Evolutionary conservation across 2,797 vertebrate genomes (phyloP), one percentile per base, ranked within the genome.

Genomic region (Gobionotothen gibberifrons): DNA sequence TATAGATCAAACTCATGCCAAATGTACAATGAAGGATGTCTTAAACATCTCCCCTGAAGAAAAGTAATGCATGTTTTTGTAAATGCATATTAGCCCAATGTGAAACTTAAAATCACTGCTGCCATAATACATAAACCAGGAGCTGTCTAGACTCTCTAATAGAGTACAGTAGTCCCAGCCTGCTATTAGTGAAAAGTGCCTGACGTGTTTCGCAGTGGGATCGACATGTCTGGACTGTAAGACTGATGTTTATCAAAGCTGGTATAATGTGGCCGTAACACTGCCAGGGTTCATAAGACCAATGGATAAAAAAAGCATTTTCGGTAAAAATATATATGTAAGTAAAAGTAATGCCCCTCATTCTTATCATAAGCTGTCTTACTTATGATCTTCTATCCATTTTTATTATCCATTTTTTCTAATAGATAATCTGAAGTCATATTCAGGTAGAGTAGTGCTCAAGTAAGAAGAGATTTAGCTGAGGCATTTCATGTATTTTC

Each of bases 161-260:
- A 36, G 32, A 36, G 58, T 42, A 47, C 40, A 48, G 64, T 54
- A 49, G 65, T 53, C 17, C 3, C 13, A 39, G 49, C 32, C 55
- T 43, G 53, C 73, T 66, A 29, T 53, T 43, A 42, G 62, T 58
- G 69, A 60, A 76, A 80, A 66, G 63, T 69, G 67, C 57, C 62
- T 69, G 70, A 74, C 80, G 62, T 68, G 76, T 64, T 74, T 78
- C 46, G 3, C 83, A 51, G 73, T 79, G 58, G 60, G 77, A 79
- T 81, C 56, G 67, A 68, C 65, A 61, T 71, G 76, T 77, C 80
- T 68, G 66, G 62, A 75, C 76, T 65, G 55, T 42, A 52, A 60
- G 66, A 78, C 77, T 44, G 75, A 76, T 78, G 67, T 82, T 84
- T 87, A 84, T 89, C 84, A 69, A 87, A 85, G 78, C 85, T 58